These are phyloP conservation scores for Columba janthina DNA, from an alignment of 2,113 vertebrate species.

Conservation along the genomic window DNA sequence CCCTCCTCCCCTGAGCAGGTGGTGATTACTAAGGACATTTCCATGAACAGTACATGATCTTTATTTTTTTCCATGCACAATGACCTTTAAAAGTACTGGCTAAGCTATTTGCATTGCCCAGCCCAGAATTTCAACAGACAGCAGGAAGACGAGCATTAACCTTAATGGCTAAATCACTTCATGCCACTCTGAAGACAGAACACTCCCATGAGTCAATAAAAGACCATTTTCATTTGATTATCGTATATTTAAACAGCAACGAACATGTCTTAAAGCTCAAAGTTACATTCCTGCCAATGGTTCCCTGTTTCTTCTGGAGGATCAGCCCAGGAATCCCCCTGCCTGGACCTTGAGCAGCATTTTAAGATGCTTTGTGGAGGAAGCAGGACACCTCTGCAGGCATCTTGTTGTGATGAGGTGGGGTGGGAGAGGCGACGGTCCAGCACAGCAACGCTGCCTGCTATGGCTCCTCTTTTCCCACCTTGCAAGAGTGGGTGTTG, in stretches of 20 bases:
- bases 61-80: constrained; percentile 68
- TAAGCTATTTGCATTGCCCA: constrained; percentile 80
- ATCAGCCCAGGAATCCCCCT: background rate
- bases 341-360: background rate
- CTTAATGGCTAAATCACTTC: constrained; percentile 78
- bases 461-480: background rate
- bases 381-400: background rate
- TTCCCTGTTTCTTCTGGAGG: background rate
- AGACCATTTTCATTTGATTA: background rate
- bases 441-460: fast-evolving
- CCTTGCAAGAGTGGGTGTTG: fast-evolving
- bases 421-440: background rate
- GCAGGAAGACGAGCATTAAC: constrained; percentile 76
- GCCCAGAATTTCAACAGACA: constrained; percentile 70
- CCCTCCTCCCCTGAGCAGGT: constrained; percentile 41
- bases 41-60: constrained; percentile 59
- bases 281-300: background rate
- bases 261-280: background rate
- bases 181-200: constrained; percentile 58
- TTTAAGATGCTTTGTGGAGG: background rate
- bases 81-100: constrained; percentile 81
- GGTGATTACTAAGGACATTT: constrained; percentile 73
- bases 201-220: constrained; percentile 25
- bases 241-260: constrained; percentile 46
- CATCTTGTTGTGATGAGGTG: background rate